Conservation (phyloP, 2,113 vertebrate genomes). For the Osmerus mordax region DNA sequence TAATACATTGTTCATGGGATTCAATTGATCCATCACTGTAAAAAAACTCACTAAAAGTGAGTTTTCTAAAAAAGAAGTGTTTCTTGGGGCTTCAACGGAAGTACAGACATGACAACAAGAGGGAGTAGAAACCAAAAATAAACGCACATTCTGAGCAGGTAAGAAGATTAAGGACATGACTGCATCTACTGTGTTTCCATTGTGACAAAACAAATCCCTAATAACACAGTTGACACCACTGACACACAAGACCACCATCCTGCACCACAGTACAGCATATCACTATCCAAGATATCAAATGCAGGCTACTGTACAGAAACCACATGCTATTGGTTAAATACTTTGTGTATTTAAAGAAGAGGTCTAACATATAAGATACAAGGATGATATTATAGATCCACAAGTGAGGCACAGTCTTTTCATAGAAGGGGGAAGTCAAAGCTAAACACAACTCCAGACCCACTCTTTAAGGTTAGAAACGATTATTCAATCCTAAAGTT, state of each 20-base stretch:
- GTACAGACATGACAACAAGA: slow-evolving; percentile 18
- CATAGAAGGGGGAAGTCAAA: background rate
- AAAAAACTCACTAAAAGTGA: background rate
- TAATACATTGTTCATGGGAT: background rate
- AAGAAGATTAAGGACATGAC: too few species aligned
- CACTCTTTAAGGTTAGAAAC: background rate
- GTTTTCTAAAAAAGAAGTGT: background rate
- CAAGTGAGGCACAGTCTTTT: background rate
- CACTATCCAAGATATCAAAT: slow-evolving; percentile 39
- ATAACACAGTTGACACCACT: slow-evolving; percentile 18
- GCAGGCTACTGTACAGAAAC: slow-evolving; percentile 35
- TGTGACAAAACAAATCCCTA: too few species aligned
- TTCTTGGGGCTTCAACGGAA: background rate
- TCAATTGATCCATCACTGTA: background rate
- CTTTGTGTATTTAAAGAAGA: background rate
- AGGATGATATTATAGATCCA: slow-evolving; percentile 3
- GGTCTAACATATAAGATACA: background rate
- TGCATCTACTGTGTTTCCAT: too few species aligned
- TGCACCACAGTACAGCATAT: slow-evolving; percentile 1
- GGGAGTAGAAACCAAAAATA: slow-evolving; percentile 25
- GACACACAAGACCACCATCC: slow-evolving; percentile 25
- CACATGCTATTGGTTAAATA: slow-evolving; percentile 50
- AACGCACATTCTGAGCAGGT: slow-evolving; percentile 1
- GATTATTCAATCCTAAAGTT: background rate
- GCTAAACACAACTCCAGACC: background rate